Conservation (phyloP, 2,888 invertebrate species). For the Steinernema hermaphroditum region DNA sequence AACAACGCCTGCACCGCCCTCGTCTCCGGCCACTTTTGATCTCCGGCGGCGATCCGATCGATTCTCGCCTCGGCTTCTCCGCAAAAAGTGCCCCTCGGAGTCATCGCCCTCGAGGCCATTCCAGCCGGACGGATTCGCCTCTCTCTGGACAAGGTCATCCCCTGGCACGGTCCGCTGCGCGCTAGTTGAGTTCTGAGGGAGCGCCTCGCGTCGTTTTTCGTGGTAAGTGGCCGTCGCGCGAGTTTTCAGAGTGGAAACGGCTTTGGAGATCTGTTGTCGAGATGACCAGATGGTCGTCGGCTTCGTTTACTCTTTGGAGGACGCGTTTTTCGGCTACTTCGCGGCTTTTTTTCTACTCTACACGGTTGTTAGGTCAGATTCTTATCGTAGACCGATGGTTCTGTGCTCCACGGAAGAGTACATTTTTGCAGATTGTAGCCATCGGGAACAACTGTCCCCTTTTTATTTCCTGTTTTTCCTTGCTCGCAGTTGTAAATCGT, state of each 20-base stretch:
- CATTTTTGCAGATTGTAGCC: too few species aligned
- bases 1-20: background rate
- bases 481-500: too few species aligned
- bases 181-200: background rate
- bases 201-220: background rate
- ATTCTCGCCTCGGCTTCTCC: background rate
- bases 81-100: background rate
- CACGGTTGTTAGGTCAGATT: too few species aligned
- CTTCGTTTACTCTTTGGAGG: too few species aligned
- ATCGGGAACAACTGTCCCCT: too few species aligned
- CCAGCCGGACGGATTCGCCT: background rate
- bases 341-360: too few species aligned
- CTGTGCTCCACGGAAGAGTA: too few species aligned
- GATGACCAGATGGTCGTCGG: slow-evolving; percentile 17
- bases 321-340: too few species aligned
- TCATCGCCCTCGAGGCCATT: background rate
- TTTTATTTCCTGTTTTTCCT: too few species aligned
- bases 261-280: background rate
- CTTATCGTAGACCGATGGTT: too few species aligned
- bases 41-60: background rate
- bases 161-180: background rate
- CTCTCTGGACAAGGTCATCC: background rate
- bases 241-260: background rate
- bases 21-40: background rate
- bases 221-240: background rate